Conservation (phyloP, 2,888 invertebrate species). For the Rotaria magnacalcarata region DNA sequence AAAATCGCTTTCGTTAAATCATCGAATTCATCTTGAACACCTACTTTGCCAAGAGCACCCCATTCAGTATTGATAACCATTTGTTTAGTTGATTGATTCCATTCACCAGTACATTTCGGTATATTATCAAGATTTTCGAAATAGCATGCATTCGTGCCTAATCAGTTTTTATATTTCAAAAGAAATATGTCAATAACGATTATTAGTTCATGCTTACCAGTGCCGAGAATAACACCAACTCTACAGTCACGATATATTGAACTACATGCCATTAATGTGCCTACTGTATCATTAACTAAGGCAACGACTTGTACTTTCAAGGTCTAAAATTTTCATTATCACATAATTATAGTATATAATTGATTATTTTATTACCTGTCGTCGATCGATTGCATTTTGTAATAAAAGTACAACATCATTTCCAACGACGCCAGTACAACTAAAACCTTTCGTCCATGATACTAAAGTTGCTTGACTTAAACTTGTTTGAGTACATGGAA, state of each 20-base stretch:
- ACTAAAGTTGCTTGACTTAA: conserved; percentile 78
- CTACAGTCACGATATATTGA: conserved; percentile 87
- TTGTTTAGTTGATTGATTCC: conserved; percentile 53
- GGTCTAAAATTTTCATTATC: conserved; percentile 64
- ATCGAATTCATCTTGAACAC: neutral
- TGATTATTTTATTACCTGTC: conserved; percentile 21
- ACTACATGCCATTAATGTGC: conserved; percentile 94
- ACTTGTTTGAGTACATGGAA: conserved; percentile 80
- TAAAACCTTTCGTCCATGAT: conserved; percentile 93
- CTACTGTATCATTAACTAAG: conserved; percentile 91
- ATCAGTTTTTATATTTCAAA: neutral
- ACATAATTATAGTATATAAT: neutral
- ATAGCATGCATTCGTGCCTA: conserved; percentile 80
- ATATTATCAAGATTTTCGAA: conserved; percentile 80
- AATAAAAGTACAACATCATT: conserved; percentile 83
- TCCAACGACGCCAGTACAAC: conserved; percentile 80
- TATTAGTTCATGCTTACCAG: conserved; percentile 63
- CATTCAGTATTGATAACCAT: conserved; percentile 85
- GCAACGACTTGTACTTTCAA: conserved; percentile 87
- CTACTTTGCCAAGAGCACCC: conserved; percentile 81
- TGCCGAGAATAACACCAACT: conserved; percentile 89
- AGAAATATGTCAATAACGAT: neutral
- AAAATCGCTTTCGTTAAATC: no score
- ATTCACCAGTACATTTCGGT: conserved; percentile 69
- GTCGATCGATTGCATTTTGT: conserved; percentile 73